A percentile compares a stretch with the other conserved stretches of the same genome.
phyloP scores from a whole-genome alignment of 2,888 invertebrate species.

The Drosophila merina region DNA sequence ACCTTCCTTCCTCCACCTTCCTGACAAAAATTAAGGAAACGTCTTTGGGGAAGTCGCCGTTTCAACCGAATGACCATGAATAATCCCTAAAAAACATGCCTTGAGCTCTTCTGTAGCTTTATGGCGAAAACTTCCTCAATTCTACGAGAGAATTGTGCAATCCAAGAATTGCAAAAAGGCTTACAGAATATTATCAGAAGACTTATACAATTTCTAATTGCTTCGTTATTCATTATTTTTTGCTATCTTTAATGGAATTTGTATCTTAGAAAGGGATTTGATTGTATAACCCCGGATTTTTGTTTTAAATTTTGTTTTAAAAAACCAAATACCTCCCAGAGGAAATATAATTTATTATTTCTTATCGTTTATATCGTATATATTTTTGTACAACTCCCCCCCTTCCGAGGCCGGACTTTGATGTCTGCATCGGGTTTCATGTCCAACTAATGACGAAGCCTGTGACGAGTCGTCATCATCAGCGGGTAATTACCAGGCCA shows the following conservation, averaged over 20 bases:
- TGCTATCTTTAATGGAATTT: not conserved
- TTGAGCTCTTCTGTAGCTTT: not conserved
- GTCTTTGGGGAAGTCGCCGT: slow-evolving; percentile 34
- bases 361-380: too few species aligned
- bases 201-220: not conserved
- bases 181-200: not conserved
- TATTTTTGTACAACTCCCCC: too few species aligned
- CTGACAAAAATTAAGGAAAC: slow-evolving; percentile 27
- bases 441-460: slow-evolving; percentile 49
- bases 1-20: slow-evolving; percentile 46
- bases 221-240: not conserved
- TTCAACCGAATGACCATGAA: slow-evolving; percentile 28
- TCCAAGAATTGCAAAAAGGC: not conserved
- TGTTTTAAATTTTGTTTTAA: too few species aligned
- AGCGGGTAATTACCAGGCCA: slow-evolving; percentile 49
- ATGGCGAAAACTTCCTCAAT: not conserved
- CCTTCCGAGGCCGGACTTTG: slow-evolving; percentile 7
- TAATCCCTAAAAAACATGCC: slow-evolving; percentile 45
- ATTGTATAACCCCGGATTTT: not conserved
- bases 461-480: slow-evolving; percentile 40
- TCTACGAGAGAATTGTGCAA: not conserved
- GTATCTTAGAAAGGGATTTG: not conserved
- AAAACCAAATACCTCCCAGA: too few species aligned
- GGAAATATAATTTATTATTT: too few species aligned
- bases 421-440: slow-evolving; percentile 41